phyloP scores from a whole-genome alignment of 2,113 vertebrate genomes.

The Callospermophilus lateralis region DNA sequence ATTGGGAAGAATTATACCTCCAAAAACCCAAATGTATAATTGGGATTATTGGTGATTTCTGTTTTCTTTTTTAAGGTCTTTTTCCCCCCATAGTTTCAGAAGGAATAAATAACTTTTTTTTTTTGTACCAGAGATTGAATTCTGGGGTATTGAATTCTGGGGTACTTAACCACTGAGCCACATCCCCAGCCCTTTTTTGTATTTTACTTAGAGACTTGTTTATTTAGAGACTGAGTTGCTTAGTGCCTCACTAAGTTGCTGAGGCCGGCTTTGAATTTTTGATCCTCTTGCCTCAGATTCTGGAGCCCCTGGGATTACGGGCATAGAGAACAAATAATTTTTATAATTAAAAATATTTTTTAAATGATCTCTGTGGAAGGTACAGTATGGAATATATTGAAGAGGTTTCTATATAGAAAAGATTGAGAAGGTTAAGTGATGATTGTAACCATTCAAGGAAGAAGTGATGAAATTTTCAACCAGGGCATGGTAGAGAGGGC shows the following conservation, averaged over 20 bases:
- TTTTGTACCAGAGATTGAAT: too few species aligned
- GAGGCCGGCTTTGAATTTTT: too few species aligned
- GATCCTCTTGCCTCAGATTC: too few species aligned
- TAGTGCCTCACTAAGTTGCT: too few species aligned
- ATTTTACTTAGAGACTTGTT: too few species aligned
- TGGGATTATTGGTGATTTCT: not conserved
- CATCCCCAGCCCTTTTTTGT: too few species aligned
- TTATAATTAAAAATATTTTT: conserved; percentile 29
- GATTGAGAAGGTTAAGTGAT: not conserved
- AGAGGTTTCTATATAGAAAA: not conserved
- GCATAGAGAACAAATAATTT: not conserved
- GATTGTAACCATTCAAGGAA: not conserved
- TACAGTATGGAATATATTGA: not conserved
- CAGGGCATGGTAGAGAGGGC: not conserved
- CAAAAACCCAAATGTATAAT: not conserved
- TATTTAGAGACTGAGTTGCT: too few species aligned
- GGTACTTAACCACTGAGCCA: too few species aligned
- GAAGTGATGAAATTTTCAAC: not conserved
- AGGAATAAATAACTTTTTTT: not conserved
- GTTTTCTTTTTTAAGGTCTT: not conserved
- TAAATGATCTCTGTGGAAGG: not conserved
- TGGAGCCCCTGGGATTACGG: too few species aligned
- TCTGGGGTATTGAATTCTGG: too few species aligned
- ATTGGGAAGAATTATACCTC: not conserved
- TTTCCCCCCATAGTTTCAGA: not conserved